phyloP scores from a whole-genome alignment of 2,888 invertebrate genomes.

The Cancer borealis region DNA sequence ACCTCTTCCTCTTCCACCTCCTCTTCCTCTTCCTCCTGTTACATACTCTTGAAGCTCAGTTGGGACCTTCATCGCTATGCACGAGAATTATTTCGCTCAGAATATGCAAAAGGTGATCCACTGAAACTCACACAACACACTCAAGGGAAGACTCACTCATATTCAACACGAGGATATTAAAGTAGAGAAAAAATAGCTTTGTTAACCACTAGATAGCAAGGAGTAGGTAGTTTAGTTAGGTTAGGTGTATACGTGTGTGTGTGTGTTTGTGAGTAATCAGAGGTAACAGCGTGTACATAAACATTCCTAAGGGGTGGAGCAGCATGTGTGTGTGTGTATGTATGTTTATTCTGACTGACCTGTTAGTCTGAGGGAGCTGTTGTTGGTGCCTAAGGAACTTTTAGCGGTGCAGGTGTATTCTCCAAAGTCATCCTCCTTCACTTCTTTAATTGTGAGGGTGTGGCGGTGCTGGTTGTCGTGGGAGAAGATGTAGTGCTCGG shows the following conservation, averaged over 20 bases:
- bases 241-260: constrained; percentile 1
- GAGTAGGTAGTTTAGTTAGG: too few relatives aligned
- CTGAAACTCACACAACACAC: background rate
- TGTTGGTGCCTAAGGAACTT: constrained; percentile 85
- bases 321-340: background rate
- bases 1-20: background rate
- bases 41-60: background rate
- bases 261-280: background rate
- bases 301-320: background rate
- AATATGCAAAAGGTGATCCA: background rate
- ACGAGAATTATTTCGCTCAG: background rate
- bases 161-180: too few relatives aligned
- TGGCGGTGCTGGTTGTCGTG: constrained; percentile 79
- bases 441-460: constrained; percentile 71
- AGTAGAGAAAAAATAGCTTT: too few relatives aligned
- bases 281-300: background rate
- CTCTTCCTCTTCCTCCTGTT: background rate
- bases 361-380: constrained; percentile 84
- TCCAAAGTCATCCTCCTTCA: constrained; percentile 83
- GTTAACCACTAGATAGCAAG: too few relatives aligned
- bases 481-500: constrained; percentile 45
- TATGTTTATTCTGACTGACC: background rate
- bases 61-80: background rate
- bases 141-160: background rate
- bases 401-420: constrained; percentile 87